phyloP scores from a whole-genome alignment of 1,140 invertebrate genomes.

The Drosophila novamexicana region DNA sequence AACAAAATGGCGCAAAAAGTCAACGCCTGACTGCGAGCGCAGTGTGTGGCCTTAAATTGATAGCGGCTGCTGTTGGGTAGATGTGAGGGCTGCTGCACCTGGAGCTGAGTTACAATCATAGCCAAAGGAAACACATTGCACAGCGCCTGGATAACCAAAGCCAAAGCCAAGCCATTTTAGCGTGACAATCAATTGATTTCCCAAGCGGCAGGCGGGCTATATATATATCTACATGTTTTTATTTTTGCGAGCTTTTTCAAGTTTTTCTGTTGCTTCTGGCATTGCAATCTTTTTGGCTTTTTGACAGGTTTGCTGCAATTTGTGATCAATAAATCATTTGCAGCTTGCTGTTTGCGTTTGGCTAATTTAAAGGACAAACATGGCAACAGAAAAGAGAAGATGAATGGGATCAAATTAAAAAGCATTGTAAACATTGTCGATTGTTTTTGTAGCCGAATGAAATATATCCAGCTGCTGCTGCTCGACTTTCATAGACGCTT shows the following conservation, averaged over 20 bases:
- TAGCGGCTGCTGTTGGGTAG: constrained; percentile 30
- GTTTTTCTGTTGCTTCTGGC: constrained; percentile 12
- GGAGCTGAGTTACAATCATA: constrained; percentile 25
- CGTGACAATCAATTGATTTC: constrained; percentile 81
- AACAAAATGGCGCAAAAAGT: constrained; percentile 52
- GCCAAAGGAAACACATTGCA: constrained; percentile 2
- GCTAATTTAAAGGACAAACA: constrained; percentile 27
- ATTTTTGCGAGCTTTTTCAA: background rate
- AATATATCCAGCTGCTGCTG: constrained; percentile 18
- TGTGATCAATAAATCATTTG: constrained; percentile 51
- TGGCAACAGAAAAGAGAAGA: constrained; percentile 5
- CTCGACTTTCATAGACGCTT: constrained; percentile 13
- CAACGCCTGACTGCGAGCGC: constrained; percentile 35
- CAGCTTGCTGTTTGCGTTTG: constrained; percentile 1
- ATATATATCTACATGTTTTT: constrained; percentile 31
- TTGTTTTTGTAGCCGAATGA: background rate
- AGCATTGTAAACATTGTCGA: constrained; percentile 15
- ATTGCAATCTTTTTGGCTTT: constrained; percentile 5
- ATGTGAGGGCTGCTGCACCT: background rate
- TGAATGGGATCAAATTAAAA: background rate
- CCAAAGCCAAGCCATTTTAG: constrained; percentile 66
- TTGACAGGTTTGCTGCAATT: constrained; percentile 16
- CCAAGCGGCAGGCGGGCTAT: constrained; percentile 55
- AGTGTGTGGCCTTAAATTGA: constrained; percentile 64
- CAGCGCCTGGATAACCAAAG: background rate